These are phyloP conservation scores for Phallusia fumigata DNA, from an alignment of 23 tunicate species.

Conservation along the genomic window DNA sequence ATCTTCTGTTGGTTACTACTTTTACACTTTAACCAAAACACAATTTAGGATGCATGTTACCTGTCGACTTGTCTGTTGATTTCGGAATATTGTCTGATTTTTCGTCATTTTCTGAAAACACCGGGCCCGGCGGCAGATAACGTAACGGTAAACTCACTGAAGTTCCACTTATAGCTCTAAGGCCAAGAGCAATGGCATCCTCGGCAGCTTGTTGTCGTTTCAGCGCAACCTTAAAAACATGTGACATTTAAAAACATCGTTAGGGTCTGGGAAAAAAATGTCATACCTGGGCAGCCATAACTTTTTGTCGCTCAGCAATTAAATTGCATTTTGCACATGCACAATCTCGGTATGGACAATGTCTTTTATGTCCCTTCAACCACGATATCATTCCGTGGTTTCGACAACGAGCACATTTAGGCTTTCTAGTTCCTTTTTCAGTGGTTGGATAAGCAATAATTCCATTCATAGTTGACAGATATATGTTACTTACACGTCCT, in stretches of 20 bases:
- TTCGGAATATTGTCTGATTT: not conserved
- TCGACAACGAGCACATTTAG: slow-evolving; percentile 96
- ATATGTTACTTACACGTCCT: too few relatives aligned
- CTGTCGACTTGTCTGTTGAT: not conserved
- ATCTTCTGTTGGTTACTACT: not conserved
- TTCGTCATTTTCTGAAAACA: slow-evolving; percentile 15
- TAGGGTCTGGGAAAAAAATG: not conserved
- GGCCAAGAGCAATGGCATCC: slow-evolving; percentile 96
- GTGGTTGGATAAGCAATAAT: slow-evolving; percentile 83
- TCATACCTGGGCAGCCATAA: slow-evolving; percentile 99
- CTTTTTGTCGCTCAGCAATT: slow-evolving; percentile 88
- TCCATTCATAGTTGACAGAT: slow-evolving; percentile 41
- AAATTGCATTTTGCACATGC: slow-evolving; percentile 82
- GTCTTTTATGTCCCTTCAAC: slow-evolving; percentile 94
- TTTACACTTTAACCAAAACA: too few relatives aligned
- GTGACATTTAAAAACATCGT: not conserved
- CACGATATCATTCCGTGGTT: slow-evolving; percentile 96
- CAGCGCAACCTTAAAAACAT: slow-evolving; percentile 63
- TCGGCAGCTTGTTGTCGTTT: slow-evolving; percentile 99
- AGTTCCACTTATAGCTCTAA: slow-evolving; percentile 49
- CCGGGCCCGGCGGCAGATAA: slow-evolving; percentile 65
- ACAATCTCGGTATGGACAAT: slow-evolving; percentile 88
- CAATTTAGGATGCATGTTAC: not conserved
- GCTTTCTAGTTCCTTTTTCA: slow-evolving; percentile 94
- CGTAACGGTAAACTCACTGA: slow-evolving; percentile 19